Evolutionary conservation across 1,140 invertebrate genomes (phyloP).

Genomic region (Megathymus violae): DNA sequence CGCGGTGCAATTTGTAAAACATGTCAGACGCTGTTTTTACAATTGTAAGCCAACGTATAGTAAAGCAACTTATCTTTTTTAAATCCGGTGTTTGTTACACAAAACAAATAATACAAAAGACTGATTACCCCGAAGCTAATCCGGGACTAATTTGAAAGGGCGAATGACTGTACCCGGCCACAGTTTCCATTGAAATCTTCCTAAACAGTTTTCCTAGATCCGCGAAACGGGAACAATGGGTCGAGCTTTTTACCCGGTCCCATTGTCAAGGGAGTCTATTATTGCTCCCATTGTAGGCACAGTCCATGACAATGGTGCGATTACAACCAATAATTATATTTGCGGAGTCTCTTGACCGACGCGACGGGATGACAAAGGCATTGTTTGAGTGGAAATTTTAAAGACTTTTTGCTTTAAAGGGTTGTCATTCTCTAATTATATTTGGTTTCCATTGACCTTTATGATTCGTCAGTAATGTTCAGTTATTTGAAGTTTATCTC

Average conservation of each 20-base stretch:
- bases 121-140: constrained; percentile 26
- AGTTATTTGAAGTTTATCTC: too few relatives aligned
- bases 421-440: neutral
- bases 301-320: constrained; percentile 42
- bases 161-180: constrained; percentile 19
- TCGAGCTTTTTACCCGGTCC: constrained; percentile 34
- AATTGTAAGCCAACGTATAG: too few relatives aligned
- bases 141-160: constrained; percentile 23
- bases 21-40: too few relatives aligned
- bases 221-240: constrained; percentile 39
- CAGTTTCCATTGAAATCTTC: constrained; percentile 27
- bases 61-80: too few relatives aligned
- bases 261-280: constrained; percentile 46
- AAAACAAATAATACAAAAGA: constrained; percentile 7
- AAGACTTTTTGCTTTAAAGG: neutral
- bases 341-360: constrained; percentile 27
- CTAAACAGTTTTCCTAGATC: constrained; percentile 34
- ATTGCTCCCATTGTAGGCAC: constrained; percentile 38
- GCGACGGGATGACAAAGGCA: constrained; percentile 5
- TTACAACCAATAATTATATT: constrained; percentile 55
- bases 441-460: neutral
- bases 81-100: neutral
- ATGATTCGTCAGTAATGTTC: too few relatives aligned
- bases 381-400: constrained; percentile 5
- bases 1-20: too few relatives aligned